phyloP scores from a whole-genome alignment of 2,888 invertebrate species.

The Sisyra nigra region DNA sequence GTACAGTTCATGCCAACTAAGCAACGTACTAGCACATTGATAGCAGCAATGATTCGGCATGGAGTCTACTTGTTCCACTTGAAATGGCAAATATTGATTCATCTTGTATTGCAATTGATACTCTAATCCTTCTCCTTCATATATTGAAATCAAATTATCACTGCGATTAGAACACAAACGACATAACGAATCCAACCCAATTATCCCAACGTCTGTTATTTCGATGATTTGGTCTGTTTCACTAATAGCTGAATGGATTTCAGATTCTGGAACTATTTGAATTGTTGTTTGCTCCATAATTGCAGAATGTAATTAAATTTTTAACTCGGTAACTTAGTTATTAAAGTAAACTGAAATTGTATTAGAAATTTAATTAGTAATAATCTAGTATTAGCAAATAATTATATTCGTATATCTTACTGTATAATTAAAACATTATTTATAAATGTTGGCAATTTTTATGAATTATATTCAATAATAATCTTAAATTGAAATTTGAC shows the following conservation, averaged over 20 bases:
- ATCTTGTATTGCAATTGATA: conserved; percentile 44
- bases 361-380: too few species aligned
- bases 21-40: conserved; percentile 43
- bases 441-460: too few species aligned
- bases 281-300: too few species aligned
- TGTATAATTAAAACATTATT: too few species aligned
- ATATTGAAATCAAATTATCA: conserved; percentile 41
- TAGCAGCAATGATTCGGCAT: conserved; percentile 45
- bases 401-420: too few species aligned
- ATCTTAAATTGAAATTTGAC: too few species aligned
- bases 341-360: too few species aligned
- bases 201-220: conserved; percentile 11
- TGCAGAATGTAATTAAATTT: too few species aligned
- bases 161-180: conserved; percentile 37
- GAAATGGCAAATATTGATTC: conserved; percentile 43
- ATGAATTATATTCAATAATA: too few species aligned
- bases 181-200: conserved; percentile 24
- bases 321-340: too few species aligned
- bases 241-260: not conserved
- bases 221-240: conserved; percentile 8
- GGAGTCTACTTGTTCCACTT: conserved; percentile 33
- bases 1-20: conserved; percentile 46
- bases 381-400: too few species aligned
- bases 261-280: too few species aligned
- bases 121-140: conserved; percentile 39